Base-by-base conservation (phyloP, 2,113 vertebrate species). In the Nymphicus hollandicus region DNA sequence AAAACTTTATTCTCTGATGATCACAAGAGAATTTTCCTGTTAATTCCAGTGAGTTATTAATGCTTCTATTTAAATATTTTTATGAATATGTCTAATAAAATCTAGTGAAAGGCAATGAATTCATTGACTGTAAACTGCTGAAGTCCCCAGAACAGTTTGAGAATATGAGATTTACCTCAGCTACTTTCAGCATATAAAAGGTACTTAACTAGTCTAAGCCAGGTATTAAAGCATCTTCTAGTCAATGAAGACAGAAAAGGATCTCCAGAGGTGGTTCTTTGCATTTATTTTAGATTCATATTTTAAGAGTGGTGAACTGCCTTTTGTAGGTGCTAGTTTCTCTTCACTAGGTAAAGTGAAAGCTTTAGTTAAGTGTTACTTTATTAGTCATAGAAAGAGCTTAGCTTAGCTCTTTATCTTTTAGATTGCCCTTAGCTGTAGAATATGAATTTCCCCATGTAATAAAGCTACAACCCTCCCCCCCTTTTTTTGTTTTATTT, bases 1-100 rank as follows among this genome's bases (percentile, higher is more conserved):
- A 73, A 91, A 66, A 55, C 80, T 91, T 91, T 80, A 89, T 80
- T 95, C 84, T 93, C 68, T 28, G 33, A 88, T 44, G 81, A 88
- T 85, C 74, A 88, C 61, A 89, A 63, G 44, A 87, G 46, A 96
- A 88, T 80, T 66, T 91, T 90, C 88, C 49, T 95, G 39, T 70
- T 94, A 94, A 96, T 90, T 92, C 68, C 74, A 94, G 83, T 15
- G 63, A 77, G 72, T 77, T 91, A 90, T 87, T 95, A 96, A 79
- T 31, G 31, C 52, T 85, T 28, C n/a, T 82, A 85, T 91, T 95
- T 89, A 94, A 94, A 89, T 68, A 87, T 92, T 94, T 90, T 49
- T 88, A 89, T 84, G 86, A 91, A 71, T 78, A 87, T 37, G 56
- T 55, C 55, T 84, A 91, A 96, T 89, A 88, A 90, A 88, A 83